Conservation (phyloP, 2,113 vertebrate species). For the Callipepla californica region DNA sequence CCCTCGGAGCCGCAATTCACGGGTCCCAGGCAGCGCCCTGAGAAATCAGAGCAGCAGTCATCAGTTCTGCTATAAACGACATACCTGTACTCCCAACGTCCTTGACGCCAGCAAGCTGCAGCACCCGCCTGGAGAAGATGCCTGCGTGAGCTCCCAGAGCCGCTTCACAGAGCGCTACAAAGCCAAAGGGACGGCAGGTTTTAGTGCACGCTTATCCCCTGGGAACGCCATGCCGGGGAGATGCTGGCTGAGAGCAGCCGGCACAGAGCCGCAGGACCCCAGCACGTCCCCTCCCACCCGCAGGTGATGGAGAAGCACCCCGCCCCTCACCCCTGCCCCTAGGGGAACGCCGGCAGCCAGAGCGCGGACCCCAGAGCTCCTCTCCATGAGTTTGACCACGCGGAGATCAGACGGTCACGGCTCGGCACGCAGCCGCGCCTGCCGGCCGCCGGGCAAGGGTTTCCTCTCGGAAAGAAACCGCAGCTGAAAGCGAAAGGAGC, state of each 20-base stretch:
- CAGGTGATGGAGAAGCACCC: not conserved
- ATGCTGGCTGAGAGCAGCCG: not conserved
- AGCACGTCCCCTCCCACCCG: not conserved
- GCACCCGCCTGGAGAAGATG: not conserved
- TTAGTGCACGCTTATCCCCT: fast-evolving
- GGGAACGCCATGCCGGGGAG: not conserved
- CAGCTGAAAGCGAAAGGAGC: fast-evolving
- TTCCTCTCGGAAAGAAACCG: not conserved
- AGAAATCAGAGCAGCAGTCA: not conserved
- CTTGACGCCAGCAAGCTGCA: not conserved
- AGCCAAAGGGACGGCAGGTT: not conserved
- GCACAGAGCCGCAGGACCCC: not conserved
- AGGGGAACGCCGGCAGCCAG: too few relatives aligned
- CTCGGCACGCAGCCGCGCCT: too few relatives aligned
- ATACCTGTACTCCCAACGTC: constrained; percentile 6
- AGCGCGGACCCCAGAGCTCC: too few relatives aligned
- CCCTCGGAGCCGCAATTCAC: not conserved
- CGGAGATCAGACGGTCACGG: too few relatives aligned
- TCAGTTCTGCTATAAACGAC: not conserved
- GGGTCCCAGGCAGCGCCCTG: fast-evolving
- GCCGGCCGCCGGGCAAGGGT: too few relatives aligned
- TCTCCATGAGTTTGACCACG: too few relatives aligned
- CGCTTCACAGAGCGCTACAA: not conserved
- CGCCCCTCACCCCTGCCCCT: not conserved
- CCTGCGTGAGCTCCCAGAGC: not conserved